phyloP scores from a whole-genome alignment of 2,888 invertebrate genomes.

The Sclerodermus sp. region DNA sequence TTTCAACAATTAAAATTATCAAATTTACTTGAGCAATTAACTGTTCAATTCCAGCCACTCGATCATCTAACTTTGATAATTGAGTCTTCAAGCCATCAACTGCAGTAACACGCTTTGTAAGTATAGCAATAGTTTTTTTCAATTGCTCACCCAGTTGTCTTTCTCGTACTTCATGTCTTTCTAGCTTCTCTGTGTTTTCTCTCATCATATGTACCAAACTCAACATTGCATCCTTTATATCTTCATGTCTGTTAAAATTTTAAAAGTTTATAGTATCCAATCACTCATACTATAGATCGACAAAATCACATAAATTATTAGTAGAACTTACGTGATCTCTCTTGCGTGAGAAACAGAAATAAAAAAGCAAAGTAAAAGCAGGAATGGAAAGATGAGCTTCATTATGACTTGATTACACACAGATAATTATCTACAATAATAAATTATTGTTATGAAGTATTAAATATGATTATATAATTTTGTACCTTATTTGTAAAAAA shows the following conservation, averaged over 20 bases:
- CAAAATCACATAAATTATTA: slow-evolving; percentile 3
- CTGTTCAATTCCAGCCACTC: slow-evolving; percentile 76
- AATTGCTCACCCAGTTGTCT: slow-evolving; percentile 76
- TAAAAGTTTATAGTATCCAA: neutral
- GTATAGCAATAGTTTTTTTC: slow-evolving; percentile 70
- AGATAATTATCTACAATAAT: slow-evolving; percentile 4
- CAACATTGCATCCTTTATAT: slow-evolving; percentile 75
- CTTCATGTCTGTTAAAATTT: slow-evolving; percentile 42
- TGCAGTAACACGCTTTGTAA: slow-evolving; percentile 68
- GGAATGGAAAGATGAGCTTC: slow-evolving; percentile 19
- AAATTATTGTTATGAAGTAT: slow-evolving; percentile 17
- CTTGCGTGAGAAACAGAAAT: slow-evolving; percentile 21
- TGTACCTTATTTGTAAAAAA: neutral
- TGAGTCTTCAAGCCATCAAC: slow-evolving; percentile 69
- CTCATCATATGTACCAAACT: slow-evolving; percentile 80
- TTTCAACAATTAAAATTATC: neutral
- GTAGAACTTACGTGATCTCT: slow-evolving; percentile 45
- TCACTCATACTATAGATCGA: neutral
- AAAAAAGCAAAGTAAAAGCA: slow-evolving; percentile 16
- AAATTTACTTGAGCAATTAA: slow-evolving; percentile 68
- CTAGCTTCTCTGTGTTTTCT: slow-evolving; percentile 78
- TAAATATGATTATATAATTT: slow-evolving; percentile 1
- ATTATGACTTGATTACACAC: slow-evolving; percentile 12
- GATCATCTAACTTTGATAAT: slow-evolving; percentile 72
- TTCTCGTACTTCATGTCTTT: slow-evolving; percentile 82